Percentiles rank a stretch among this genome's conserved stretches.
Conservation (phyloP, 2,797 vertebrate species). For the Onychomys leucogaster region DNA sequence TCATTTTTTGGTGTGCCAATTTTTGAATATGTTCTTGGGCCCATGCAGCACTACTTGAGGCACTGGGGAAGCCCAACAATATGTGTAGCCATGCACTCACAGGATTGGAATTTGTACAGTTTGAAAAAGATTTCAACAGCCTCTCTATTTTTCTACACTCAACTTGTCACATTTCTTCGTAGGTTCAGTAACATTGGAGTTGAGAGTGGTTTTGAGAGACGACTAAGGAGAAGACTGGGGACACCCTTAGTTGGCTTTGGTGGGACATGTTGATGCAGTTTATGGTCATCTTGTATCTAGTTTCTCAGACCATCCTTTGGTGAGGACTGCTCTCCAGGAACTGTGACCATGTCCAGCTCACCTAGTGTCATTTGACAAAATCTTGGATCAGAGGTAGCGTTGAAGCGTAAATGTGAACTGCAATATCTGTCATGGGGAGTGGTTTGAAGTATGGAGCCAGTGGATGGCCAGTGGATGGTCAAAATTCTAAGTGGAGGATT, state of each 20-base stretch:
- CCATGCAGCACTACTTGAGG: not conserved
- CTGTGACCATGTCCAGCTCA: not conserved
- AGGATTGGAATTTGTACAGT: not conserved
- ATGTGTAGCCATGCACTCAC: not conserved
- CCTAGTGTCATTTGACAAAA: not conserved
- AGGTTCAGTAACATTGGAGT: not conserved
- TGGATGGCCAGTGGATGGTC: not conserved
- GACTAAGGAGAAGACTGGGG: not conserved
- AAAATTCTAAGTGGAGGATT: conserved; percentile 23
- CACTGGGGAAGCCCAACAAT: not conserved
- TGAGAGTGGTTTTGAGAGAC: conserved; percentile 5
- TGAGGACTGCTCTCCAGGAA: conserved; percentile 6
- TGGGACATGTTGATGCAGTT: not conserved
- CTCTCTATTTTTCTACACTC: not conserved
- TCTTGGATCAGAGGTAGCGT: not conserved
- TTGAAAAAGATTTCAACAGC: conserved; percentile 7
- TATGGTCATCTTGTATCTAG: not conserved
- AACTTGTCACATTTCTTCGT: conserved; percentile 10
- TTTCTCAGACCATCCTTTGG: not conserved
- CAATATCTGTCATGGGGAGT: not conserved
- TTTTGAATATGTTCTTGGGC: not conserved
- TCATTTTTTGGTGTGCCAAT: not conserved
- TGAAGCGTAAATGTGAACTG: not conserved
- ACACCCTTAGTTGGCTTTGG: not conserved
- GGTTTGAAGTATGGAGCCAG: conserved; percentile 24